Evolutionary conservation across 2,113 vertebrate species (phyloP).

Genomic region (Mohoua ochrocephala): DNA sequence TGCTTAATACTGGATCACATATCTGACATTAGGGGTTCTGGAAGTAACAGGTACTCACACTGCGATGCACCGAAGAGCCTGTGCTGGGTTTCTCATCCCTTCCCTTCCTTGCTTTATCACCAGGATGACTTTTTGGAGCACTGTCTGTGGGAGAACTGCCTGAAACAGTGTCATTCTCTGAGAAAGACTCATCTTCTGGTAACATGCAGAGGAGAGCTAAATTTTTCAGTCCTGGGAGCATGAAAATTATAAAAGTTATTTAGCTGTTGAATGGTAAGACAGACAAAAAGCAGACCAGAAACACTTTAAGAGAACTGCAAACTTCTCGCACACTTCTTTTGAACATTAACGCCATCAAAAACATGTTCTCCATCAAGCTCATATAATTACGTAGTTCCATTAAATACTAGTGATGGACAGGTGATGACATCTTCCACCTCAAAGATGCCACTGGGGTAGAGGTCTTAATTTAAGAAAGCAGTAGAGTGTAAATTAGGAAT

Average conservation of each 20-base stretch:
- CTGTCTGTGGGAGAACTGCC: slow-evolving; percentile 19
- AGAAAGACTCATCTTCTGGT: slow-evolving; percentile 77
- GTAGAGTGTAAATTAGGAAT: not conserved
- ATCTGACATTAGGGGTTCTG: not conserved
- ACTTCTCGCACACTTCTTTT: not conserved
- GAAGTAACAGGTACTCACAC: slow-evolving; percentile 1
- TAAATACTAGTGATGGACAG: not conserved
- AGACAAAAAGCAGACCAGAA: not conserved
- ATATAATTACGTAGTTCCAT: not conserved
- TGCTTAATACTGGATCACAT: not conserved
- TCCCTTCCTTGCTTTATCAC: not conserved
- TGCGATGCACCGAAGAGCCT: not conserved
- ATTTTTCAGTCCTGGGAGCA: slow-evolving; percentile 80
- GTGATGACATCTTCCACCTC: not conserved
- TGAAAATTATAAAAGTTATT: not conserved
- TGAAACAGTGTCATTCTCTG: slow-evolving; percentile 66
- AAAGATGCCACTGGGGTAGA: not conserved
- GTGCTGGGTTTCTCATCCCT: not conserved
- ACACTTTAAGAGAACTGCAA: not conserved
- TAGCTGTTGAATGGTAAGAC: not conserved
- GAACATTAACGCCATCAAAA: not conserved
- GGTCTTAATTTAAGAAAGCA: not conserved
- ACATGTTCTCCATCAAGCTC: not conserved
- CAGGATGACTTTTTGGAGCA: not conserved
- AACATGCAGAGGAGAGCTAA: slow-evolving; percentile 86